These are phyloP conservation scores for Zonitis immaculata DNA, from an alignment of 2,888 invertebrate genomes.

Conservation along the genomic window DNA sequence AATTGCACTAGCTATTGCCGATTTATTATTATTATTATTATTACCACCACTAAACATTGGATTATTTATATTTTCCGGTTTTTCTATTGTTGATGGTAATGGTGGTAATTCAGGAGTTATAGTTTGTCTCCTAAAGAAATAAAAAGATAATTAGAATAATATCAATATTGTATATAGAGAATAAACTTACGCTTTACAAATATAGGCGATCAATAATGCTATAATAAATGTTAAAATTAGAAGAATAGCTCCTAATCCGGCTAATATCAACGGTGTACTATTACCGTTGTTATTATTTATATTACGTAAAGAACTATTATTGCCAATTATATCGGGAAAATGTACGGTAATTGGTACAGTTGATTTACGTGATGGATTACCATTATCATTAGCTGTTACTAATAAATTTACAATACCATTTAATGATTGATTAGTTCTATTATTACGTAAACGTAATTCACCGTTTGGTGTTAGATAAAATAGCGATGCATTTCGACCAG, in stretches of 20 bases:
- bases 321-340: constrained; percentile 50
- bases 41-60: constrained; percentile 43
- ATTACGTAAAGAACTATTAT: constrained; percentile 14
- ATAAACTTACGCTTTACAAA: constrained; percentile 64
- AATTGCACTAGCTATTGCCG: constrained; percentile 43
- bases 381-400: constrained; percentile 80
- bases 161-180: neutral
- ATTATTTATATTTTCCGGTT: constrained; percentile 37
- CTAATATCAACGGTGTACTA: constrained; percentile 48
- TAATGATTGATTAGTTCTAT: neutral
- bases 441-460: constrained; percentile 58
- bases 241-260: constrained; percentile 67
- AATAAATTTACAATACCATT: constrained; percentile 64
- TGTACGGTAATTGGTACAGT: constrained; percentile 66
- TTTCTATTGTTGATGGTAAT: constrained; percentile 27
- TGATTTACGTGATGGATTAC: constrained; percentile 73
- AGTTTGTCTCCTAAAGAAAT: constrained; percentile 11
- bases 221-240: constrained; percentile 71
- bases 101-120: constrained; percentile 39
- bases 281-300: constrained; percentile 25
- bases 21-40: constrained; percentile 35
- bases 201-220: constrained; percentile 69
- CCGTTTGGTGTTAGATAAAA: constrained; percentile 63
- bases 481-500: constrained; percentile 42
- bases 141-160: neutral